phyloP scores from a whole-genome alignment of 2,797 vertebrate genomes.

The Rousettus madagascariensis region DNA sequence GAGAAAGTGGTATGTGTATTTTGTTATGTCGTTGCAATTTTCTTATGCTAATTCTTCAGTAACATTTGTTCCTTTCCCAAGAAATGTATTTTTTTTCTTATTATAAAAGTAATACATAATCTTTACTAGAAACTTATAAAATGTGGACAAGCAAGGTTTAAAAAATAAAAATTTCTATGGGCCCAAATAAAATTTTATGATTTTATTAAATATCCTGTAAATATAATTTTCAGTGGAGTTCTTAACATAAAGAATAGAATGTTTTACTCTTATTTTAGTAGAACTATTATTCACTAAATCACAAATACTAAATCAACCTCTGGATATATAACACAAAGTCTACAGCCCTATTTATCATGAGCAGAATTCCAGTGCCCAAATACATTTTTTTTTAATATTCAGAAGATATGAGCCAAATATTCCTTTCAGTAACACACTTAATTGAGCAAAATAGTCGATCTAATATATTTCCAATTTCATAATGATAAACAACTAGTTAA shows the following conservation, averaged over 20 bases:
- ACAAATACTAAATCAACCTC: neutral
- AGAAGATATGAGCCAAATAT: neutral
- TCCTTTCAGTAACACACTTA: neutral
- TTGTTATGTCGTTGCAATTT: conserved; percentile 39
- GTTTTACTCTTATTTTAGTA: conserved; percentile 13
- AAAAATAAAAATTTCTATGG: neutral
- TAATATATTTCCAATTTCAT: neutral
- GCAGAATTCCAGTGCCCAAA: neutral
- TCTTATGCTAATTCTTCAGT: neutral
- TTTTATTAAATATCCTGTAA: conserved; percentile 2
- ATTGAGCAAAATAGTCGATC: neutral
- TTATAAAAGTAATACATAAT: conserved; percentile 27
- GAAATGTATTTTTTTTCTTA: neutral
- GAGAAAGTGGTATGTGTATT: neutral
- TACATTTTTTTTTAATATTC: neutral
- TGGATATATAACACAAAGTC: neutral
- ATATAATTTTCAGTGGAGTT: neutral
- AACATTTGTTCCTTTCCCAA: conserved; percentile 8
- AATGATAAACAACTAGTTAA: neutral
- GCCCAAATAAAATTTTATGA: neutral
- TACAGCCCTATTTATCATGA: neutral
- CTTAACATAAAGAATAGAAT: neutral
- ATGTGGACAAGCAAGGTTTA: neutral
- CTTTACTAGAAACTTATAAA: conserved; percentile 43
- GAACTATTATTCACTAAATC: neutral